phyloP scores from a whole-genome alignment of 2,797 vertebrate genomes.

The Hirundo rustica region DNA sequence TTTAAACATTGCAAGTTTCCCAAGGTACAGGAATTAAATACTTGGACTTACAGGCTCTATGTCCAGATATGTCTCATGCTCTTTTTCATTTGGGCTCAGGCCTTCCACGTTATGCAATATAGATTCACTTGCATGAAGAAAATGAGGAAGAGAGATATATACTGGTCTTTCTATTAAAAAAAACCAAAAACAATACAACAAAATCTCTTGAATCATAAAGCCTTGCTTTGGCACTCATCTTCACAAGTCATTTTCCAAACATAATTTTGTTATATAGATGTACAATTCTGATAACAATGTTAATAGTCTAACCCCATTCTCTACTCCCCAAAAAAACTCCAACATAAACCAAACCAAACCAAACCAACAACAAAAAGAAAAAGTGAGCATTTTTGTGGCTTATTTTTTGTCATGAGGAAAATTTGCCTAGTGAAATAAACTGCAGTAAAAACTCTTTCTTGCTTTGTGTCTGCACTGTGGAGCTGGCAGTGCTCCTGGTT shows the following conservation, averaged over 20 bases:
- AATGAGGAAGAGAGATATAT: constrained; percentile 92
- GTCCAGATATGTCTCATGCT: constrained; percentile 88
- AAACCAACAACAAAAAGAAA: too few species aligned
- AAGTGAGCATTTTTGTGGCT: neutral
- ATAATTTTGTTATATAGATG: neutral
- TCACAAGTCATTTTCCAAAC: neutral
- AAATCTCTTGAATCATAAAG: neutral
- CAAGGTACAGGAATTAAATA: neutral
- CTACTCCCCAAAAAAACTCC: too few species aligned
- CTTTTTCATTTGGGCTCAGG: constrained; percentile 76
- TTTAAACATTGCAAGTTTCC: neutral
- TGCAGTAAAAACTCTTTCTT: neutral
- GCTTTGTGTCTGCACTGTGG: neutral
- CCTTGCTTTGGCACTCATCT: neutral
- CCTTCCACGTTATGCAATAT: constrained; percentile 75
- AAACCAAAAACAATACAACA: neutral
- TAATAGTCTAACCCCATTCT: neutral
- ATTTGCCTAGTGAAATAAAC: neutral
- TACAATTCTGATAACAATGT: neutral
- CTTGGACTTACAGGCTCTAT: constrained; percentile 88
- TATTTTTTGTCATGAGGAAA: neutral
- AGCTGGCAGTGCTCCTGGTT: neutral
- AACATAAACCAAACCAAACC: neutral
- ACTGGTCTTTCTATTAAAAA: constrained; percentile 79
- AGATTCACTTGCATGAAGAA: constrained; percentile 81